phyloP scores from a whole-genome alignment of 2,888 invertebrate species.

The Cataglyphis altisquamis region DNA sequence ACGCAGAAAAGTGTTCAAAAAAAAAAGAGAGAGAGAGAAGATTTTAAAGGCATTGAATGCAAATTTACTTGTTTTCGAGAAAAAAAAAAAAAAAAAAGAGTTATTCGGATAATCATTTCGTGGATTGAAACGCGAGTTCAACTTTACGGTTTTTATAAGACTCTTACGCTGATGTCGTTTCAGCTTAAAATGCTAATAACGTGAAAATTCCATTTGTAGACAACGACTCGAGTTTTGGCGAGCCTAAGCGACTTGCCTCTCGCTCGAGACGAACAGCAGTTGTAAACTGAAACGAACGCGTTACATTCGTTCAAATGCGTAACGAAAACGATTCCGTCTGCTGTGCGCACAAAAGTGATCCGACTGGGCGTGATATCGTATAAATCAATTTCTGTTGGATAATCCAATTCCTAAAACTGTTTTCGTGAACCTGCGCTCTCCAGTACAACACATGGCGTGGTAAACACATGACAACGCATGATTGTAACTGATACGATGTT shows the following conservation, averaged over 20 bases:
- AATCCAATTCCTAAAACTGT: constrained; percentile 40
- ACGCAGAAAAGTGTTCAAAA: background rate
- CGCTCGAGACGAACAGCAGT: constrained; percentile 35
- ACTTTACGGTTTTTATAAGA: constrained; percentile 2
- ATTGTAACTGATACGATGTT: background rate
- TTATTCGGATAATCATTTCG: background rate
- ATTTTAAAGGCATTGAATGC: background rate
- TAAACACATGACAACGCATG: constrained; percentile 5
- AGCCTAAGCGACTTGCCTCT: constrained; percentile 54
- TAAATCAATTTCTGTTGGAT: constrained; percentile 31
- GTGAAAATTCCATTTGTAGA: constrained; percentile 50
- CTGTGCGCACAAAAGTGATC: constrained; percentile 21
- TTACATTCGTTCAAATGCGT: constrained; percentile 53
- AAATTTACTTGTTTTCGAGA: background rate
- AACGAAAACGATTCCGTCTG: constrained; percentile 40
- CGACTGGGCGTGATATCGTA: constrained; percentile 3
- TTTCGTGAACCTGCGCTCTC: constrained; percentile 6
- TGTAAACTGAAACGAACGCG: constrained; percentile 63
- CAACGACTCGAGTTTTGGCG: constrained; percentile 62
- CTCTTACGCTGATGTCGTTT: constrained; percentile 38
- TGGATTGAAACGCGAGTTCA: constrained; percentile 16
- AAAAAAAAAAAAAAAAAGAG: background rate
- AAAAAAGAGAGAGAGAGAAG: too few relatives aligned
- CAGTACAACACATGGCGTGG: background rate
- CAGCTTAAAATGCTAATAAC: constrained; percentile 27